These are phyloP conservation scores for Mesocentrotus franciscanus DNA, from an alignment of 53 echinoderm and acorn worm genomes.

Conservation along the genomic window DNA sequence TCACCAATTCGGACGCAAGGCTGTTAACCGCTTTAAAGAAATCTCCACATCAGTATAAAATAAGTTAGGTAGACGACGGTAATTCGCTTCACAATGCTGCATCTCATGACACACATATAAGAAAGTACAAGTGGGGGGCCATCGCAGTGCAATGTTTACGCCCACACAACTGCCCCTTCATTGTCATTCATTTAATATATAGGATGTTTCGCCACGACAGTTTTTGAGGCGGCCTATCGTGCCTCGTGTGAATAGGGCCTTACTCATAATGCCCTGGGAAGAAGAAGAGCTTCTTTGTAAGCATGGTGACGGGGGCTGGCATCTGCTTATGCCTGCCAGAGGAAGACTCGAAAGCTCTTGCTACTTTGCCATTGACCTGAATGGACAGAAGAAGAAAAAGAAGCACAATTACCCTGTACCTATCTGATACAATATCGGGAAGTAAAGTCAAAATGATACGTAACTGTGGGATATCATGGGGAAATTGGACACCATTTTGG, in stretches of 20 bases:
- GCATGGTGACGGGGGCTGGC: constrained; percentile 94
- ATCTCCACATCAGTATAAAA: too few species aligned
- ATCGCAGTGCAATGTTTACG: too few species aligned
- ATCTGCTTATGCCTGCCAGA: constrained; percentile 92
- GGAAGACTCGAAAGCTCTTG: constrained; percentile 90
- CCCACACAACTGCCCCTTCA: too few species aligned
- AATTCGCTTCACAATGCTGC: too few species aligned
- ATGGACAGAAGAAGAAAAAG: background rate
- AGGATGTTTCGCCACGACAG: too few species aligned
- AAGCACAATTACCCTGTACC: background rate
- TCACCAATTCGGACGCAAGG: too few species aligned
- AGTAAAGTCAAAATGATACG: background rate
- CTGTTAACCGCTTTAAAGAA: background rate
- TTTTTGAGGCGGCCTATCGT: background rate
- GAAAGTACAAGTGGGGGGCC: too few species aligned
- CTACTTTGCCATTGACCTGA: constrained; percentile 90
- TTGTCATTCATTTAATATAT: too few species aligned
- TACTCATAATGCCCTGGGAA: constrained; percentile 68
- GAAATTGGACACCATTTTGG: too few species aligned
- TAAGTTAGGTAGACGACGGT: too few species aligned
- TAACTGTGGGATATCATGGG: too few species aligned
- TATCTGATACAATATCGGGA: background rate
- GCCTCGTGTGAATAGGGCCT: background rate
- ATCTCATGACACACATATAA: too few species aligned
- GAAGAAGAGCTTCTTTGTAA: constrained; percentile 90